phyloP scores from a whole-genome alignment of 1,140 invertebrate genomes.

The Halictus rubicundus region DNA sequence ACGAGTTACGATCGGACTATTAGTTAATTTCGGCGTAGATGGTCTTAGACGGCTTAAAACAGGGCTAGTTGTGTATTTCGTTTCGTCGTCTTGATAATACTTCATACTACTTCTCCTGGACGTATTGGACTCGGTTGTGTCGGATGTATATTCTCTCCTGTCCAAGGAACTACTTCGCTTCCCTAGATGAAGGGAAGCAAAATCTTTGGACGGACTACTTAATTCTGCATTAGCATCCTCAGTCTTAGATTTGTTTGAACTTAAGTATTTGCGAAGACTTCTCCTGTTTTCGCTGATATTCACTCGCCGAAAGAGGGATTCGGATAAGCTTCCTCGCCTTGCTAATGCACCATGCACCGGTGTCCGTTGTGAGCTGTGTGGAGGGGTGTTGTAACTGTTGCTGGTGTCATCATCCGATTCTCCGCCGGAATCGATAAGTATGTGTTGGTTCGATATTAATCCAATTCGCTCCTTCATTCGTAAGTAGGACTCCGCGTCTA shows the following conservation, averaged over 20 bases:
- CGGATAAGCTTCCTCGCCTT: constrained; percentile 69
- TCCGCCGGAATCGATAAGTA: constrained; percentile 68
- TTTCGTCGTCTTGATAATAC: constrained; percentile 60
- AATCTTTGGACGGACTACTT: constrained; percentile 69
- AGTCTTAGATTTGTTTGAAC: constrained; percentile 63
- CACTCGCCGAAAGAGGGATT: constrained; percentile 66
- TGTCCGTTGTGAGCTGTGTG: constrained; percentile 69
- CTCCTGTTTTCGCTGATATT: constrained; percentile 65
- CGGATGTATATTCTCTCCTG: constrained; percentile 66
- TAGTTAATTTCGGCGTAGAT: constrained; percentile 69
- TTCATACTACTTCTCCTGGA: constrained; percentile 66
- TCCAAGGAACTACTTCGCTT: constrained; percentile 70
- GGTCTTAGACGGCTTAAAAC: constrained; percentile 67
- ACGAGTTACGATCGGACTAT: constrained; percentile 69
- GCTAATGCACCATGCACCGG: constrained; percentile 61
- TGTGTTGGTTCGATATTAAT: constrained; percentile 55
- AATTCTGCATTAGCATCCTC: constrained; percentile 55
- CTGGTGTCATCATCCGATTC: constrained; percentile 70
- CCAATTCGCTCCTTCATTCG: constrained; percentile 83
- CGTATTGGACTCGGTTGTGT: constrained; percentile 70
- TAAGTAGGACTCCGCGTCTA: constrained; percentile 85
- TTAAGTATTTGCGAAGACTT: constrained; percentile 68
- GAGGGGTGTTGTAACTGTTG: constrained; percentile 71
- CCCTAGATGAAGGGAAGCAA: constrained; percentile 63
- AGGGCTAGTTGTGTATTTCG: constrained; percentile 68